Evolutionary conservation across 2,113 vertebrate species (phyloP), one percentile per base, ranked within the genome.

Genomic region (Corynorhinus townsendii): DNA sequence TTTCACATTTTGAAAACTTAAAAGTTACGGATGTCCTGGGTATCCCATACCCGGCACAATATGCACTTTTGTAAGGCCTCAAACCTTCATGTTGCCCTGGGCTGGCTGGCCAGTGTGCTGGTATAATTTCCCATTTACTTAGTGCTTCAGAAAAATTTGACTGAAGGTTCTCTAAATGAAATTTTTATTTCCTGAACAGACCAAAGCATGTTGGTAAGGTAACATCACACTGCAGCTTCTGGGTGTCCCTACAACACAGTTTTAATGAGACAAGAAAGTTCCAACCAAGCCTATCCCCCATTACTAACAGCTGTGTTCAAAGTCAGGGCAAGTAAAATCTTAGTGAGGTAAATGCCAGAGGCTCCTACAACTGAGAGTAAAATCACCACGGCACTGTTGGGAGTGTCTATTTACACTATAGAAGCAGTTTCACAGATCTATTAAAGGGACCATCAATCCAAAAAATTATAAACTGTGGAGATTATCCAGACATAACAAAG

Each of bases 261-360:
- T 54, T 87, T 69, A 79, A 92, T 47, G 43, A 56, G 59, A 71
- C 82, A 38, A 82, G 64, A 83, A 86, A 79, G 28, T 59, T 68
- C 40, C 66, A 93, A 72, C 22, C 2, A 76, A 76, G 28, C 15
- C 14, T 79, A 59, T 35, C 72, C 28, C 43, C 75, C 71, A 30
- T n/a, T 75, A 80, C 86, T 96, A 85, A 94, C 2, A 91, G 87
- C 52, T 85, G 66, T 89, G 59, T 91, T 91, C 86, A 89, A 90
- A 94, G 73, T 40, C 24, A 89, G 10, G 52, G 73, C 59, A 82
- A 93, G 64, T 75, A 87, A 95, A 88, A 89, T 95, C 38, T 85
- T 59, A 93, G 4, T 45, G 62, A 71, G 35, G 52, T 88, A 49
- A 49, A 91, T 66, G 38, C 56, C 80, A 95, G 90, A 93, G 71